Evolutionary conservation across 2,888 invertebrate species (phyloP).

Genomic region (Lycia hirtaria): DNA sequence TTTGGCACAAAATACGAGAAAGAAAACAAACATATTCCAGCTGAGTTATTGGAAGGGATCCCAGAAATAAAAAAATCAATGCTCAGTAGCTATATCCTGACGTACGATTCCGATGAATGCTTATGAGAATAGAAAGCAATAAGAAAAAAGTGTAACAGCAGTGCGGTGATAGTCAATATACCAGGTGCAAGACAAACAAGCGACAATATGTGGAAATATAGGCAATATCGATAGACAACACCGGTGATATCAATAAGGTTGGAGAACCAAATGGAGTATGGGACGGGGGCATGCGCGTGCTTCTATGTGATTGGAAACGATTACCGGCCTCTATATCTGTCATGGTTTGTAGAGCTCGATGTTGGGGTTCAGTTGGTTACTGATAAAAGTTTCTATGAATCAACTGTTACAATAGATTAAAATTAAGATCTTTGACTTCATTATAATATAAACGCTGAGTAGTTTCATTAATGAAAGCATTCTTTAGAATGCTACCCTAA

Average conservation of each 20-base stretch:
- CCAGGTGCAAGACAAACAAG: slow-evolving; percentile 71
- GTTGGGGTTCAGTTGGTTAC: background rate
- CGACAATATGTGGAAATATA: slow-evolving; percentile 68
- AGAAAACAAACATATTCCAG: slow-evolving; percentile 56
- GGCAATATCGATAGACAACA: slow-evolving; percentile 54
- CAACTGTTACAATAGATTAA: background rate
- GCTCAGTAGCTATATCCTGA: slow-evolving; percentile 60
- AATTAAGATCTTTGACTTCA: background rate
- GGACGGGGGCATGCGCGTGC: slow-evolving; percentile 59
- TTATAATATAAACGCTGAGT: too few relatives aligned
- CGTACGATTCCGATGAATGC: slow-evolving; percentile 58
- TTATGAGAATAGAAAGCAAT: slow-evolving; percentile 58
- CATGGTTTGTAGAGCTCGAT: slow-evolving; percentile 26
- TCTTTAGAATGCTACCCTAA: too few relatives aligned
- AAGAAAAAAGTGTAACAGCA: slow-evolving; percentile 61
- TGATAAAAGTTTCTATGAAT: slow-evolving; percentile 23
- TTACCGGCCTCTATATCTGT: slow-evolving; percentile 60
- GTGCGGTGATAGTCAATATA: slow-evolving; percentile 63
- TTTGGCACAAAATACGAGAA: slow-evolving; percentile 51
- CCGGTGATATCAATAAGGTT: slow-evolving; percentile 66
- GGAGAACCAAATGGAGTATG: slow-evolving; percentile 55
- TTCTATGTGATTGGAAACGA: slow-evolving; percentile 58
- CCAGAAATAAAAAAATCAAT: slow-evolving; percentile 50
- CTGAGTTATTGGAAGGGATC: slow-evolving; percentile 53
- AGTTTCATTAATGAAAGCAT: too few relatives aligned